A percentile compares a stretch with the other conserved stretches of the same genome.
These are phyloP conservation scores for Drosophila athabasca DNA, from an alignment of 1,140 invertebrate species.

Conservation along the genomic window DNA sequence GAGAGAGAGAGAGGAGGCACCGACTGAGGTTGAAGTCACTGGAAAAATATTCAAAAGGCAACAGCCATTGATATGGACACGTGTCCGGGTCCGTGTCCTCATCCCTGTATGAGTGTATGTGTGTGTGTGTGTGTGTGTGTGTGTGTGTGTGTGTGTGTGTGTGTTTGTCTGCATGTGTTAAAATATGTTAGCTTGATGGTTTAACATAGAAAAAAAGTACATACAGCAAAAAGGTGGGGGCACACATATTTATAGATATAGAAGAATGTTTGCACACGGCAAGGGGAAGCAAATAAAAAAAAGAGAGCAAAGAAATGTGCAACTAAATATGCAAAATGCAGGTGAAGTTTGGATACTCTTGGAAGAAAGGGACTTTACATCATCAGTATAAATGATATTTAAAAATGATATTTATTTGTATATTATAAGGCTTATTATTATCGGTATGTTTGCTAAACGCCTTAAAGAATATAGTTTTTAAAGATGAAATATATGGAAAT, in stretches of 20 bases:
- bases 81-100: slow-evolving; percentile 41
- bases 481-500: too few relatives aligned
- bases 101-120: slow-evolving; percentile 17
- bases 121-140: slow-evolving; percentile 43
- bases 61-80: slow-evolving; percentile 77
- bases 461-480: too few relatives aligned
- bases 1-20: neutral
- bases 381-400: too few relatives aligned
- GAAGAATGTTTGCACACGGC: slow-evolving; percentile 37
- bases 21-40: slow-evolving; percentile 24
- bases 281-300: slow-evolving; percentile 10
- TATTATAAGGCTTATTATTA: too few relatives aligned
- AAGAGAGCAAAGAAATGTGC: slow-evolving; percentile 9
- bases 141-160: slow-evolving; percentile 41
- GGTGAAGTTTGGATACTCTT: slow-evolving; percentile 15
- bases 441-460: too few relatives aligned
- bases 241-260: slow-evolving; percentile 72
- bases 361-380: neutral
- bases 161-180: slow-evolving; percentile 68
- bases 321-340: slow-evolving; percentile 6
- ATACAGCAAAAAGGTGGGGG: slow-evolving; percentile 72
- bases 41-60: slow-evolving; percentile 76
- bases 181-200: slow-evolving; percentile 82
- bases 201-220: slow-evolving; percentile 75
- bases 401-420: too few relatives aligned